Base-by-base conservation (phyloP, 2,113 vertebrate species). In the Misgurnus anguillicaudatus region DNA sequence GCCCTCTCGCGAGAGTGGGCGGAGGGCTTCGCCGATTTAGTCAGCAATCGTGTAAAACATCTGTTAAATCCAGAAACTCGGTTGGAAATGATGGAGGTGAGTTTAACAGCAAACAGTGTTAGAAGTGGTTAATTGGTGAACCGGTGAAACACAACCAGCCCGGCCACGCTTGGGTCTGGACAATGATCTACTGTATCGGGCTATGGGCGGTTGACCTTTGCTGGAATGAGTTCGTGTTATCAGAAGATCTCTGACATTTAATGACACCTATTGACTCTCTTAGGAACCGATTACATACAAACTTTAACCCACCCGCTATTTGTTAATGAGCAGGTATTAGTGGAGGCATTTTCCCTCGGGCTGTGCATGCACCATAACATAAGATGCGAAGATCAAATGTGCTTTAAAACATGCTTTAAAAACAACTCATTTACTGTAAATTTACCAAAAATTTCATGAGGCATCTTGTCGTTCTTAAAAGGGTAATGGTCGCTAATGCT, bases 11-110 rank as follows among this genome's bases (percentile, higher is more conserved):
- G 63, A 86, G 81, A 89, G 87, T 73, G 90, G 91, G 91, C 88
- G 90, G 90, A 88, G 88, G 87, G 87, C 88, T 89, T 87, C 85
- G 86, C 87, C 86, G 83, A 88, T 87, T 88, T 82, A 88, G 86
- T 91, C 89, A 90, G 91, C 91, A 86, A 88, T 92, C 90, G 86
- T 92, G 90, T 93, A 87, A 85, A 90, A 92, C 92, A 92, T 87
- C 81, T 87, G 88, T 91, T 91, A 87, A 86, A 88, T 85, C 78
- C 74, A 80, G 79, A 57, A 66, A 82, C 87, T 89, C 88, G 80
- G 79, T 60, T 42, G 89, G 89, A 89, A 88, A 89, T 89, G 90
- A 92, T 61, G 88, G 90, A 90, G 85, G 85, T 75, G 87, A 85
- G 86, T 91, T 89, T 87, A 88, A 90, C n/a, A 78, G 88, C 82